phyloP scores from a whole-genome alignment of 2,797 vertebrate species.

The Enteromius afrohamiltoni region DNA sequence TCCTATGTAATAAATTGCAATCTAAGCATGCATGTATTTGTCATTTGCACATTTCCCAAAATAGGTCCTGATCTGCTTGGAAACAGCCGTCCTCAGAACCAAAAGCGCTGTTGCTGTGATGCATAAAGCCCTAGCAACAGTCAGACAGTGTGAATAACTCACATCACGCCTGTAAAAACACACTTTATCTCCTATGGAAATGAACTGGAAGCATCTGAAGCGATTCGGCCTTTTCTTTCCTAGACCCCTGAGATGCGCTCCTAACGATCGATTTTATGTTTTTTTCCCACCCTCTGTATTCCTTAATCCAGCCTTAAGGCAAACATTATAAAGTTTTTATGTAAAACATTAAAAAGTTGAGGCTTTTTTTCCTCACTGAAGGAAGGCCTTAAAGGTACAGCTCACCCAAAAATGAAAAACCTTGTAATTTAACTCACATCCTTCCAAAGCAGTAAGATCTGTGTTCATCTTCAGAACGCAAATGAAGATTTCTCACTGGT shows the following conservation, averaged over 20 bases:
- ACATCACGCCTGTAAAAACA: constrained; percentile 20
- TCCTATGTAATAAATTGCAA: neutral
- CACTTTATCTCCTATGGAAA: constrained; percentile 37
- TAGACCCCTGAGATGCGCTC: constrained; percentile 18
- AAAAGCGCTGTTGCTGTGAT: neutral
- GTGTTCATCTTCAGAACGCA: neutral
- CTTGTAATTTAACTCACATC: neutral
- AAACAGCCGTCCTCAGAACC: constrained; percentile 2
- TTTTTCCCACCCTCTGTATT: constrained; percentile 19
- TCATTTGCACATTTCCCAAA: neutral
- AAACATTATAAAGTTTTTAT: constrained; percentile 42
- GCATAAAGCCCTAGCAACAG: constrained; percentile 34
- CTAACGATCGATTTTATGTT: constrained; percentile 40
- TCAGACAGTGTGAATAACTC: constrained; percentile 23
- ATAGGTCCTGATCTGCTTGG: constrained; percentile 15
- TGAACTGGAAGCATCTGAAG: constrained; percentile 35
- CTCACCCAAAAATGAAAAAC: neutral
- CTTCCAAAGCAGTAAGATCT: neutral
- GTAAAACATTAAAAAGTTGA: constrained; percentile 29
- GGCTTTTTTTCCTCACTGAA: neutral
- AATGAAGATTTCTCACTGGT: neutral
- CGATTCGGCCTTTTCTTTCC: constrained; percentile 4
- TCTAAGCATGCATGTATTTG: neutral
- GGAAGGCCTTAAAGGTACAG: constrained; percentile 10
- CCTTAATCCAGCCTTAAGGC: constrained; percentile 36